A percentile compares a stretch with the other conserved stretches of the same genome.
phyloP scores from a whole-genome alignment of 1,140 invertebrate species.

The Bombus confusus region DNA sequence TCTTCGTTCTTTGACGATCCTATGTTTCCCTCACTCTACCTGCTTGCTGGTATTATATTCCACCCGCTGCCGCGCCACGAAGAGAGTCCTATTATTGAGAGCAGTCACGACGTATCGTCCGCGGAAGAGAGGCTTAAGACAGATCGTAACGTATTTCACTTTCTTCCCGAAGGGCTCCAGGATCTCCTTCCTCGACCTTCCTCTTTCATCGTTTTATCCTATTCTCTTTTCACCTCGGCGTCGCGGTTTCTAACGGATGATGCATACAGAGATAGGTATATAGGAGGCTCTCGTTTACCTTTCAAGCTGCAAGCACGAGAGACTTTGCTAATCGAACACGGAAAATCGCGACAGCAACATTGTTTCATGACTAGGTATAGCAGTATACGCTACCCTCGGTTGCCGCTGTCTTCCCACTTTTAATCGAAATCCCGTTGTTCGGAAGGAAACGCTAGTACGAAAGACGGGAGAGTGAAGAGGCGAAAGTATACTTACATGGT shows the following conservation, averaged over 20 bases:
- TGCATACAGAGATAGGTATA: constrained; percentile 46
- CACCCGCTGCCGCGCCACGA: constrained; percentile 67
- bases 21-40: constrained; percentile 39
- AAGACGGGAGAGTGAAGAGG: not conserved
- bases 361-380: not conserved
- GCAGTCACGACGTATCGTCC: constrained; percentile 78
- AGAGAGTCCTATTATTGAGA: constrained; percentile 79
- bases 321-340: constrained; percentile 74
- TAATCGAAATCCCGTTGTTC: constrained; percentile 3
- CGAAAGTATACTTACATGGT: not conserved
- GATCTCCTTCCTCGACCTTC: constrained; percentile 36
- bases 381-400: not conserved
- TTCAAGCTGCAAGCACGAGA: constrained; percentile 41
- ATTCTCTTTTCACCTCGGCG: constrained; percentile 12
- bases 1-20: constrained; percentile 10
- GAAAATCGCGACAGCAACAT: constrained; percentile 74
- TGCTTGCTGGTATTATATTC: constrained; percentile 72
- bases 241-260: constrained; percentile 38
- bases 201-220: not conserved
- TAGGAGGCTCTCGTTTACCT: constrained; percentile 24
- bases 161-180: constrained; percentile 75
- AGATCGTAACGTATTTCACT: constrained; percentile 79
- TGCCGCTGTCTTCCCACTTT: not conserved
- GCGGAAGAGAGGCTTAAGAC: constrained; percentile 72
- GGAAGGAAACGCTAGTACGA: not conserved